Evolutionary conservation across 2,888 invertebrate species (phyloP).

Genomic region (Brachyopa scutellaris): DNA sequence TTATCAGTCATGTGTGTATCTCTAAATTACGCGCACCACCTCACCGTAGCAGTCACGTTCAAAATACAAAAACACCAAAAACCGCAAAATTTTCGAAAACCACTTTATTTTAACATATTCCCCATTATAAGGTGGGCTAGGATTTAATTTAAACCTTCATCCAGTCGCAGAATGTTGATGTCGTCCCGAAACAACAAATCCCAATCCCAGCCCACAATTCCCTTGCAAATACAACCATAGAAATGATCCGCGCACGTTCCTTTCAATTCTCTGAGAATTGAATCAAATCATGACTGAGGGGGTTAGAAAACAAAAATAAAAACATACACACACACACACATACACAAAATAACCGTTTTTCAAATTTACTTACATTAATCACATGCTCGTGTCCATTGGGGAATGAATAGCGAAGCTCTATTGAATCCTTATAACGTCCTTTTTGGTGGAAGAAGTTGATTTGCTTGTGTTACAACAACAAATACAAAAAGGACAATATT

Average conservation of each 20-base stretch:
- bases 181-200: constrained; percentile 4
- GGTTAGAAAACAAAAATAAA: neutral
- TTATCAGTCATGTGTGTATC: constrained; percentile 26
- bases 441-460: neutral
- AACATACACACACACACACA: neutral
- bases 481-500: neutral
- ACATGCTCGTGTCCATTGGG: constrained; percentile 24
- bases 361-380: constrained; percentile 59
- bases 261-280: neutral
- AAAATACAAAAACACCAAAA: neutral
- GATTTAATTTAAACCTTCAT: constrained; percentile 28
- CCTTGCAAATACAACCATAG: neutral
- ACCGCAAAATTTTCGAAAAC: constrained; percentile 45
- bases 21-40: constrained; percentile 4
- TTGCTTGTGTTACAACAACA: neutral
- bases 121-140: constrained; percentile 41
- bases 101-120: constrained; percentile 48
- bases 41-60: constrained; percentile 3
- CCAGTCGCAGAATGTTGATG: constrained; percentile 21
- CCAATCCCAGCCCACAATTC: neutral
- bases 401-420: neutral
- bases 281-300: constrained; percentile 27
- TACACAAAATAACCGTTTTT: neutral
- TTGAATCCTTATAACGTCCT: constrained; percentile 11
- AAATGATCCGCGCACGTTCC: constrained; percentile 6